Evolutionary conservation across 1,140 invertebrate genomes (phyloP).

Genomic region (Lepidurus couesii): DNA sequence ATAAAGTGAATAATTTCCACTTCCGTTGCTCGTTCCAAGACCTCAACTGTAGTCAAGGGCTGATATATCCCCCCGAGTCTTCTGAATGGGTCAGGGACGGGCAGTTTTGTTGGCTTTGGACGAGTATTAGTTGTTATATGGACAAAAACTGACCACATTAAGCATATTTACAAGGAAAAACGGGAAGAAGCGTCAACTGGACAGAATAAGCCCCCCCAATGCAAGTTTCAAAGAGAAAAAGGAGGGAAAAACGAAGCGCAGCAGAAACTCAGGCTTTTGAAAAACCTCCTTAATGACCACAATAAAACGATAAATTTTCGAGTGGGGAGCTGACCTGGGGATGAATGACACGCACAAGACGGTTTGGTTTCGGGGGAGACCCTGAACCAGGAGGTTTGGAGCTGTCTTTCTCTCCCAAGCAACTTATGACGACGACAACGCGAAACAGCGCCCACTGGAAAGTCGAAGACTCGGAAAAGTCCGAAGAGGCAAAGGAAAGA

Average conservation of each 20-base stretch:
- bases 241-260: not conserved
- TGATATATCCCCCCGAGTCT: not conserved
- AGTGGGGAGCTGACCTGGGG: constrained; percentile 23
- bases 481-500: not conserved
- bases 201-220: not conserved
- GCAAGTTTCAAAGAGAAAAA: not conserved
- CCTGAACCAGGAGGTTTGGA: not conserved
- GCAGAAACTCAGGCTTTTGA: not conserved
- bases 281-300: constrained; percentile 32
- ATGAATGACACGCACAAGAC: constrained; percentile 25
- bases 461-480: not conserved
- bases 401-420: not conserved
- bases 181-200: not conserved
- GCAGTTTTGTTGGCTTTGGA: not conserved
- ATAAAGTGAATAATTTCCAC: not conserved
- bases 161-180: constrained; percentile 11
- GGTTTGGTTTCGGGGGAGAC: not conserved
- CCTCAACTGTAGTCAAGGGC: not conserved
- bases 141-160: constrained; percentile 19
- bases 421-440: constrained; percentile 17
- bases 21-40: constrained; percentile 3
- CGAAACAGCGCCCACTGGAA: not conserved
- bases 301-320: constrained; percentile 36
- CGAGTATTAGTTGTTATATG: not conserved
- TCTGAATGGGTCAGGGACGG: not conserved